These are phyloP conservation scores for Trogon melanurus DNA, from an alignment of 2,113 vertebrate genomes.

Conservation along the genomic window DNA sequence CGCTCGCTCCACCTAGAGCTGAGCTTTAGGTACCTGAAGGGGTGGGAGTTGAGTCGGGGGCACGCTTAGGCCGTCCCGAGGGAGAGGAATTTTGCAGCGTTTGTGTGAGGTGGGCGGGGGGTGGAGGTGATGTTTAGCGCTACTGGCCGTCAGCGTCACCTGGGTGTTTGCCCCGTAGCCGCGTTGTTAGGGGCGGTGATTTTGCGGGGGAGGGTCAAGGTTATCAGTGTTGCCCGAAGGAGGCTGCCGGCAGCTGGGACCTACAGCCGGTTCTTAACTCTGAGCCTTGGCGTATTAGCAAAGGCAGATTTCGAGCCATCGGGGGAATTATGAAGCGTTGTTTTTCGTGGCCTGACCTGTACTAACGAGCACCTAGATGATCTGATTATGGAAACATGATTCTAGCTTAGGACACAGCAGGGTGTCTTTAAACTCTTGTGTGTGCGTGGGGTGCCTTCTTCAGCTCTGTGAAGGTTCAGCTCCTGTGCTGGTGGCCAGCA, in stretches of 20 bases:
- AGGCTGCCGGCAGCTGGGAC: no score
- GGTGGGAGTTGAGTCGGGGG: accelerated
- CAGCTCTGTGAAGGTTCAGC: neutral
- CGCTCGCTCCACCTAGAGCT: neutral
- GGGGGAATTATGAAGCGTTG: neutral
- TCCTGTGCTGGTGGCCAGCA: neutral
- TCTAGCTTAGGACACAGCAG: neutral
- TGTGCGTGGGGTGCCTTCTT: neutral
- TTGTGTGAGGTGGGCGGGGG: no score
- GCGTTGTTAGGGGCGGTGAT: neutral
- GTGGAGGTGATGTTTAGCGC: neutral
- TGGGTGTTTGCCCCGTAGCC: neutral
- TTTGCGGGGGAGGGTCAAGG: no score
- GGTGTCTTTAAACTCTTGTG: neutral
- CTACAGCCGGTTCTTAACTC: accelerated
- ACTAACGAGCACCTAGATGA: accelerated
- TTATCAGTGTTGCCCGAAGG: neutral
- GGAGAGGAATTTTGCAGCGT: accelerated
- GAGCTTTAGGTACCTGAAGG: neutral
- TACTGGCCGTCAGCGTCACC: accelerated
- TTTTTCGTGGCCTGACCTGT: neutral
- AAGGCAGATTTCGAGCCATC: neutral
- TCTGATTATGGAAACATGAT: neutral
- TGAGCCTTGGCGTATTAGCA: accelerated
- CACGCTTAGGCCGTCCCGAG: accelerated